Evolutionary conservation across 2,888 invertebrate genomes (phyloP), one percentile per base, ranked within the genome.

Genomic region (Fragum sueziense): DNA sequence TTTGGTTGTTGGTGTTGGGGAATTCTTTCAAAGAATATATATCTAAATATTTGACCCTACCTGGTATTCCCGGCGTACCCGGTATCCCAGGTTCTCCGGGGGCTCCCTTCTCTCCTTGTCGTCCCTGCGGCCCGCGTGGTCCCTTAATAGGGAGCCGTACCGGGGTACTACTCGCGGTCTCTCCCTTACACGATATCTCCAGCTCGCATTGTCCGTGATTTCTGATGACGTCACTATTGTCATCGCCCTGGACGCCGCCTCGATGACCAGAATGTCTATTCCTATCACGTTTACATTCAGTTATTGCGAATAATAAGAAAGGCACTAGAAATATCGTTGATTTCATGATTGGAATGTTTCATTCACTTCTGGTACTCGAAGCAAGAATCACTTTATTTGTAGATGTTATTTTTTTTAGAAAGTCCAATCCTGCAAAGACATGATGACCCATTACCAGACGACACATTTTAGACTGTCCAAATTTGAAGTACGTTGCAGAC

Each of bases 141-240:
- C 92, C 92, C 73, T 87, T 88, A 73, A 91, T 90, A 51, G 91
- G 91, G 27, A 91, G 83, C 47, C 80, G 87, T n/a, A 91, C 87
- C 1, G 91, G 89, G 22, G 86, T 62, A 14, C 79, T 81, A 37
- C 80, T 51, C 20, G 81, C 76, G 22, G 78, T 74, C 52, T 88
- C 86, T 3, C 85, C 85, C 69, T 85, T 84, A 70, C 90, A 90
- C 2, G 88, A 80, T 17, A 90, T 87, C 73, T 90, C 88, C 70
- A 90, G 82, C 52, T 87, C 86, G 68, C 90, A 90, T 1, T 86
- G 84, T 22, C 87, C 88, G 25, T 73, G 61, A 33, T 65, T 65
- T 52, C 33, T 34, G 0, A 62, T 47, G 29, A 72, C 74, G 22
- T 74, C 74, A 33, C 57, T 51, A 25, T 52, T 62, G 9, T 61